These are phyloP conservation scores for Herminia tarsipennalis DNA, from an alignment of 2,888 invertebrate genomes.

Conservation along the genomic window DNA sequence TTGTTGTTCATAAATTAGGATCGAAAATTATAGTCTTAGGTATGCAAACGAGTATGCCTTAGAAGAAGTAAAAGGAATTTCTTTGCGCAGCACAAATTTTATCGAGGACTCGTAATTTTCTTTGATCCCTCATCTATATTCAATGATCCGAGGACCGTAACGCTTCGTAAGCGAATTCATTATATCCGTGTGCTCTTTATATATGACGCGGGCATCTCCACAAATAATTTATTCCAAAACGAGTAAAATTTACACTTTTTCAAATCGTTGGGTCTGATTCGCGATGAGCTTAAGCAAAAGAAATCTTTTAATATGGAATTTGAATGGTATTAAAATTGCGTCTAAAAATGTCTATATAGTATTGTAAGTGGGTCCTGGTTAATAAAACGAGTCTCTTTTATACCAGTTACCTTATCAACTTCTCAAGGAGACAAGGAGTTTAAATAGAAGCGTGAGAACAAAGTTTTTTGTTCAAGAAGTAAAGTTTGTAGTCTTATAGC, in stretches of 20 bases:
- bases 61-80: constrained; percentile 63
- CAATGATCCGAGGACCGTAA: constrained; percentile 80
- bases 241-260: constrained; percentile 22
- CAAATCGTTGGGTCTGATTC: constrained; percentile 7
- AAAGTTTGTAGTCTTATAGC: too few relatives aligned
- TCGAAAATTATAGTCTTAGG: constrained; percentile 47
- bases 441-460: too few relatives aligned
- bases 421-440: too few relatives aligned
- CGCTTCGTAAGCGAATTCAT: constrained; percentile 81
- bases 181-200: constrained; percentile 71
- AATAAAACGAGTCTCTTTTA: too few relatives aligned
- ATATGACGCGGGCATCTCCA: constrained; percentile 47
- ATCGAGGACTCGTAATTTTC: constrained; percentile 78
- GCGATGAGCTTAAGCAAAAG: too few relatives aligned
- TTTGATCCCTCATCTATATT: constrained; percentile 84
- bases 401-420: too few relatives aligned
- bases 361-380: too few relatives aligned
- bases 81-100: constrained; percentile 77
- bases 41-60: constrained; percentile 68
- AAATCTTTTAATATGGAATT: too few relatives aligned
- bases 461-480: too few relatives aligned
- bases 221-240: constrained; percentile 40
- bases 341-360: too few relatives aligned
- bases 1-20: constrained; percentile 20
- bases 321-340: too few relatives aligned